Percentiles rank a stretch among this genome's conserved stretches.
Evolutionary conservation across 1,140 invertebrate genomes (phyloP).

Genomic region (Limonius californicus): DNA sequence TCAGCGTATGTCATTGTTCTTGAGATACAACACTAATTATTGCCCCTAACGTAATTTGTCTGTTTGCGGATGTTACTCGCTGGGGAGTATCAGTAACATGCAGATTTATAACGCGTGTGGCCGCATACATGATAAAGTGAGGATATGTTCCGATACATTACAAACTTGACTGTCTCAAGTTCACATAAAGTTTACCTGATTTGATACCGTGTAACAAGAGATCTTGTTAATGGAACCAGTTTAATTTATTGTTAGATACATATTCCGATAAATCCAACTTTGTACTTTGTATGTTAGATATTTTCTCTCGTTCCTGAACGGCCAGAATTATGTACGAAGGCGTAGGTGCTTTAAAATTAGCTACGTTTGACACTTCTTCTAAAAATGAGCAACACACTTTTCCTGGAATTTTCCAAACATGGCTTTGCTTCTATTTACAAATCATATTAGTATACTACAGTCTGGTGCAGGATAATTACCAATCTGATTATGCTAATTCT

Average conservation of each 20-base stretch:
- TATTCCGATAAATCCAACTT: too few species aligned
- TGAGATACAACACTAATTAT: neutral
- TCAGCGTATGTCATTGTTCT: neutral
- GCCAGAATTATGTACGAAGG: too few species aligned
- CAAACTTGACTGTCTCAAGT: neutral
- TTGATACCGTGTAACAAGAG: conserved; percentile 1
- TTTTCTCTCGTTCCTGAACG: too few species aligned
- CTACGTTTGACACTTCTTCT: too few species aligned
- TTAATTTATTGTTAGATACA: neutral
- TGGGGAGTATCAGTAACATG: neutral
- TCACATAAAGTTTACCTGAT: neutral
- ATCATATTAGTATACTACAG: too few species aligned
- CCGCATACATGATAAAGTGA: neutral
- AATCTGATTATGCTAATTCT: too few species aligned
- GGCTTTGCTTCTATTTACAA: too few species aligned
- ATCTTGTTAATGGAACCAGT: neutral
- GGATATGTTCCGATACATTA: neutral
- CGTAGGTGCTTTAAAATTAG: too few species aligned
- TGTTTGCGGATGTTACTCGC: neutral
- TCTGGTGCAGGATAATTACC: too few species aligned
- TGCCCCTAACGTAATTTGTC: neutral
- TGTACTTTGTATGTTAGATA: too few species aligned
- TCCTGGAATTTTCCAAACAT: too few species aligned
- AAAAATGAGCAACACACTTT: too few species aligned
- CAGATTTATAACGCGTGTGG: neutral